phyloP scores from a whole-genome alignment of 2,113 vertebrate genomes.

The Odontophorus gujanensis region DNA sequence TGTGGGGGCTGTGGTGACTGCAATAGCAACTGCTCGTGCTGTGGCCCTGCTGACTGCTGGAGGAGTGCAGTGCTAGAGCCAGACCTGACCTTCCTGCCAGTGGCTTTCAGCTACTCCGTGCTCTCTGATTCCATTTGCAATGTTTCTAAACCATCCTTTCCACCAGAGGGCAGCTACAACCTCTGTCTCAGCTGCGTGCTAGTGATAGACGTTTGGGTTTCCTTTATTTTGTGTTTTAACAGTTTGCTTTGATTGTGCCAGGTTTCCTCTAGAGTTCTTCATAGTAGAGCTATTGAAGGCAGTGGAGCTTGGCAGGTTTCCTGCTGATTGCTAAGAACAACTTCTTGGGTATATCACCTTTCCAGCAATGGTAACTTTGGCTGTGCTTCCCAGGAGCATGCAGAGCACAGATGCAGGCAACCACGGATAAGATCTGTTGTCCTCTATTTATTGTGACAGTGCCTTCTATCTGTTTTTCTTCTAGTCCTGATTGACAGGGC shows the following conservation, averaged over 20 bases:
- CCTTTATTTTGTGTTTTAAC: not conserved
- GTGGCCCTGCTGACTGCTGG: not conserved
- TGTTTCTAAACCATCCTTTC: not conserved
- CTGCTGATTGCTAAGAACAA: not conserved
- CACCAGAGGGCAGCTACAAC: conserved; percentile 54
- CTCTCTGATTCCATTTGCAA: accelerated
- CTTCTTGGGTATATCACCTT: not conserved
- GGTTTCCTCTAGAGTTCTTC: not conserved
- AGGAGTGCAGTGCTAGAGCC: not conserved
- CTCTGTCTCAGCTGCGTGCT: accelerated
- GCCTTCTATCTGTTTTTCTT: not conserved
- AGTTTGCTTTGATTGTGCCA: not conserved
- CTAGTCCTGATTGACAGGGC: conserved; percentile 83
- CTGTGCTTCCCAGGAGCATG: not conserved
- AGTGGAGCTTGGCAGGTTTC: not conserved
- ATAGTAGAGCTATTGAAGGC: not conserved
- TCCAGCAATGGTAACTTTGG: not conserved
- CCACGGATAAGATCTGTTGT: not conserved
- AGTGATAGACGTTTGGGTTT: accelerated
- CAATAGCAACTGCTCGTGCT: not conserved
- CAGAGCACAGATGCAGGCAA: not conserved
- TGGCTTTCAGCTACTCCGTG: not conserved
- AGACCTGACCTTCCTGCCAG: not conserved
- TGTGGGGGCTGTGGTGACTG: not conserved
- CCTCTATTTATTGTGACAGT: not conserved